Base-by-base conservation (phyloP, 1,140 invertebrate species). In the Apis laboriosa region DNA sequence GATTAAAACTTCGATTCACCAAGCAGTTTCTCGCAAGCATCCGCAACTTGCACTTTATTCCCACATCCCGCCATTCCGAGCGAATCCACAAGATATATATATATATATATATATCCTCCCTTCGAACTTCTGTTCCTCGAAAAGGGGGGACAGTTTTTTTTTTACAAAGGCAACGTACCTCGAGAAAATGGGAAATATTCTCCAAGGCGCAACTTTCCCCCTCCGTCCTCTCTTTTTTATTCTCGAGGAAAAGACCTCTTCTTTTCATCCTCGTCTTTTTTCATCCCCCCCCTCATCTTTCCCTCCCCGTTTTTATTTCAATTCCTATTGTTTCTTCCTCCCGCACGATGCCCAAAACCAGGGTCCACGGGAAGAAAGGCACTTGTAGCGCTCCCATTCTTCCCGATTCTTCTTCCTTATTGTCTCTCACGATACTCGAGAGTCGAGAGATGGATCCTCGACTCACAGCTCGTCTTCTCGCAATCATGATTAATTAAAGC, bases 121-220 rank as follows among this genome's bases (percentile, higher is more conserved):
- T 12, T 24, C 53, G 61, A 67, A 55, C 63, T 56, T 56, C 21
- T 43, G 12, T 77, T 60, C 53, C 60, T 53, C 34, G 34, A 43
- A 7, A 2, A 60, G 58, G 19, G 55, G 2, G 55, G 34, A 9
- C 66, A 28, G 13, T 24, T 24, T 24, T 2, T 34, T 43, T 70
- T 60, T 24, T 28, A n/a, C 51, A 70, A 60, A 77, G 53, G 53
- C 64, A 56, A 28, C n/a, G 68, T 61, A 34, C 49, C 60, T 9
- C 55, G 13, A 51, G 78, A n/a, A 71, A 71, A 85, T 55, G 58
- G 77, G 63, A 80, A 70, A 75, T 64, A 84, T 28, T 74, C 56
- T n/a, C 15, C n/a, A 61, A 60, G 60, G 34, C 24, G 55, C 60
- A 17, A 21, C 34, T 34, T 34, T 2, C 34, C 34, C 34, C 3